These are phyloP conservation scores for Macrochelys suwanniensis DNA, from an alignment of 2,797 vertebrate species.

Conservation along the genomic window DNA sequence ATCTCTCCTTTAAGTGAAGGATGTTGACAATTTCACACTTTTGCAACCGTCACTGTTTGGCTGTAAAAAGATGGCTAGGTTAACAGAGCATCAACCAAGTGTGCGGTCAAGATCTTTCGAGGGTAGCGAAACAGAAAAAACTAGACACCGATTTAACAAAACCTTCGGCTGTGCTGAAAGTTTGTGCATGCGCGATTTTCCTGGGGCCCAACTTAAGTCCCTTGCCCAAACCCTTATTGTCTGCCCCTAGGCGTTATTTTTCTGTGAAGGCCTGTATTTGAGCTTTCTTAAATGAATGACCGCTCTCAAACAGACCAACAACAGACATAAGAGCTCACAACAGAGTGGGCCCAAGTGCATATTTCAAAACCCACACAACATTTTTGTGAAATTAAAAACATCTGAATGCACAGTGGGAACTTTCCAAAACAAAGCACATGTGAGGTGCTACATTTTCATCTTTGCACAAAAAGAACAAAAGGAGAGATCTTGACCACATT, in stretches of 20 bases:
- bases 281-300: background rate
- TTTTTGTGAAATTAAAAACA: background rate
- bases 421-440: background rate
- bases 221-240: background rate
- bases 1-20: background rate
- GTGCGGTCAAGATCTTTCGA: background rate
- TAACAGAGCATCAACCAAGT: background rate
- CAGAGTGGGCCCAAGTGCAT: too few relatives aligned
- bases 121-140: background rate
- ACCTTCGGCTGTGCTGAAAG: background rate
- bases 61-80: background rate
- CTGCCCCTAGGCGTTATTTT: background rate
- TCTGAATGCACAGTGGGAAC: background rate
- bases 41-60: background rate
- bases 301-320: background rate
- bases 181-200: accelerated
- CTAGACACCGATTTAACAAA: accelerated
- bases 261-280: background rate
- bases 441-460: background rate
- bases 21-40: background rate
- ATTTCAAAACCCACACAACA: background rate
- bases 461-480: constrained; percentile 10
- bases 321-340: background rate
- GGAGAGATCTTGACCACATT: background rate
- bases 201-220: background rate